Conservation (phyloP, 2,113 vertebrate genomes). For the Aptenodytes forsteri region DNA sequence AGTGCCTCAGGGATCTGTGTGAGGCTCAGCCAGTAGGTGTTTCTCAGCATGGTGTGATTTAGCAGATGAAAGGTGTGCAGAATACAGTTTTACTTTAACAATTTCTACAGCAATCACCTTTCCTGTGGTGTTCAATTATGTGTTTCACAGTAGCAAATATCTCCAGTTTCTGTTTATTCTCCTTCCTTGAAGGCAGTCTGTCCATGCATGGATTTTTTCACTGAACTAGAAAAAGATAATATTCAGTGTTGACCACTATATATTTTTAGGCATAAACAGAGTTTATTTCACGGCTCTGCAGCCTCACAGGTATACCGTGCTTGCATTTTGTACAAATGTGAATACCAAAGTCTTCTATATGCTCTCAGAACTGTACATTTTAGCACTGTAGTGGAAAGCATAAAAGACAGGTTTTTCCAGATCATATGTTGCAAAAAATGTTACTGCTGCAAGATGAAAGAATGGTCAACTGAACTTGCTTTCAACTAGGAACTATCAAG, state of each 20-base stretch:
- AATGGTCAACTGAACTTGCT: neutral
- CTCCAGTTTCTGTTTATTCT: constrained; percentile 12
- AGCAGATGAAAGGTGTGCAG: neutral
- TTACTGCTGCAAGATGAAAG: neutral
- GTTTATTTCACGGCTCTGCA: neutral
- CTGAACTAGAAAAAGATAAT: neutral
- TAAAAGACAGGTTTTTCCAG: neutral
- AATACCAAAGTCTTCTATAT: neutral
- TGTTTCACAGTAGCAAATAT: neutral
- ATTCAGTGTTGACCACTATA: neutral
- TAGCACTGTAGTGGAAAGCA: neutral
- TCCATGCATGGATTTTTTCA: neutral
- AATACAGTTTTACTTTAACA: neutral
- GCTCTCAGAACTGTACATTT: neutral
- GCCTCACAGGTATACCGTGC: neutral
- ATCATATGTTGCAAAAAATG: neutral
- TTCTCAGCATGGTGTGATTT: neutral
- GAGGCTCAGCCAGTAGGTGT: neutral
- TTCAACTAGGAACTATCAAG: neutral
- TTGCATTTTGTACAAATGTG: neutral
- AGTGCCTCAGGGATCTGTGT: neutral
- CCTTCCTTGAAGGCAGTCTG: neutral
- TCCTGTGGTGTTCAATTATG: constrained; percentile 23
- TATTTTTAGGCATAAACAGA: neutral
- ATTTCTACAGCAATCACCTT: neutral